These are phyloP conservation scores for Escarpia spicata DNA, from an alignment of 2,888 invertebrate genomes.

Conservation along the genomic window DNA sequence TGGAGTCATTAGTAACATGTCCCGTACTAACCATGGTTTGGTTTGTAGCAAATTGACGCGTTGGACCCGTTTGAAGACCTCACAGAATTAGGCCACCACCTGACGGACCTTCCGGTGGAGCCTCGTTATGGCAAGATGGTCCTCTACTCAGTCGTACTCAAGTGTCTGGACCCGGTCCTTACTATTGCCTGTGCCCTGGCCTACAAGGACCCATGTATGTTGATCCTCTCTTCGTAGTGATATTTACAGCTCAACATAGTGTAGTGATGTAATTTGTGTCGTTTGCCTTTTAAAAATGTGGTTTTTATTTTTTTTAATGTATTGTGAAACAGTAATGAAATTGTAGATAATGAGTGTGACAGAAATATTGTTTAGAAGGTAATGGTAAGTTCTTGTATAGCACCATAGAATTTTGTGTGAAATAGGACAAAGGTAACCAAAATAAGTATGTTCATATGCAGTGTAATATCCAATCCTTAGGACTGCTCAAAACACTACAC, in stretches of 20 bases:
- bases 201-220: slow-evolving; percentile 73
- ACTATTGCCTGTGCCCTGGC: slow-evolving; percentile 90
- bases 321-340: too few species aligned
- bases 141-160: slow-evolving; percentile 86
- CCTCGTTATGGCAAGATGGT: slow-evolving; percentile 92
- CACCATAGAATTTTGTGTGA: too few species aligned
- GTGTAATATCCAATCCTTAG: too few species aligned
- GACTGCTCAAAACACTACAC: too few species aligned
- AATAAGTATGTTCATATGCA: too few species aligned
- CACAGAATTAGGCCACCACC: slow-evolving; percentile 86
- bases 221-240: not conserved
- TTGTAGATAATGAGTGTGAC: too few species aligned
- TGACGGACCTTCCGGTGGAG: slow-evolving; percentile 91
- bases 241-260: not conserved
- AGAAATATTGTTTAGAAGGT: too few species aligned
- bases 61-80: slow-evolving; percentile 86
- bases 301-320: too few species aligned
- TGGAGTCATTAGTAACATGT: not conserved
- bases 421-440: too few species aligned
- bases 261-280: too few species aligned
- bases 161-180: slow-evolving; percentile 90
- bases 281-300: too few species aligned
- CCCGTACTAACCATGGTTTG: not conserved
- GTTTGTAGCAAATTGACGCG: slow-evolving; percentile 82
- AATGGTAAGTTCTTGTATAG: too few species aligned